phyloP scores from a whole-genome alignment of 2,797 vertebrate species.

The Rhincodon typus region DNA sequence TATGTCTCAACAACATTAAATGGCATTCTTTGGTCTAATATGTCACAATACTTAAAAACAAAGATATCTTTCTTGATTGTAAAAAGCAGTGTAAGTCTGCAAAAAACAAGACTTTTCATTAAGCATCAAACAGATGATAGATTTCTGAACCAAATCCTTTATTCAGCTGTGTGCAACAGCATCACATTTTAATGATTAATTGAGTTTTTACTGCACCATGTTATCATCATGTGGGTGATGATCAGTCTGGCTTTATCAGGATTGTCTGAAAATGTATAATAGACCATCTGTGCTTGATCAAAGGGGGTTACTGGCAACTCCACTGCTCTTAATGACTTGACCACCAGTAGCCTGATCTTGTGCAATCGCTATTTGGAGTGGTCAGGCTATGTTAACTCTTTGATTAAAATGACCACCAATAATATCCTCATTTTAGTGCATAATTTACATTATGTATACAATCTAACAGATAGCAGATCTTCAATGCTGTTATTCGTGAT shows the following conservation, averaged over 20 bases:
- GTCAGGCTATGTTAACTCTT: slow-evolving; percentile 11
- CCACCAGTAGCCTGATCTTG: slow-evolving; percentile 5
- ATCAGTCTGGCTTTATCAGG: slow-evolving; percentile 26
- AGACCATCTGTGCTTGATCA: slow-evolving; percentile 28
- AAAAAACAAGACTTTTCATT: background rate
- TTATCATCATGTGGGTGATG: slow-evolving; percentile 33
- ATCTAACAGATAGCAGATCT: background rate
- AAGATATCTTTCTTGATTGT: background rate
- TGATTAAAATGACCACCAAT: background rate
- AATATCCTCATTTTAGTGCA: background rate
- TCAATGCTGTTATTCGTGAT: background rate
- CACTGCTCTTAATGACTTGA: slow-evolving; percentile 27
- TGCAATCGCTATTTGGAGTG: slow-evolving; percentile 20
- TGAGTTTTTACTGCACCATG: slow-evolving; percentile 20
- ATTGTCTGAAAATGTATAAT: slow-evolving; percentile 26
- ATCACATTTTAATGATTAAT: slow-evolving; percentile 27
- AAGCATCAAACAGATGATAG: background rate
- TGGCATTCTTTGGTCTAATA: background rate
- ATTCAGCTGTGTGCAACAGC: background rate
- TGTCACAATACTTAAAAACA: background rate
- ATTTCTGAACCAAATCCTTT: slow-evolving; percentile 22
- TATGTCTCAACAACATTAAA: background rate
- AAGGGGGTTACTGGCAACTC: background rate
- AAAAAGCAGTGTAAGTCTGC: background rate
- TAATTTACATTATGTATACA: background rate